phyloP scores from a whole-genome alignment of 2,888 invertebrate species.

The Adelphocoris suturalis region DNA sequence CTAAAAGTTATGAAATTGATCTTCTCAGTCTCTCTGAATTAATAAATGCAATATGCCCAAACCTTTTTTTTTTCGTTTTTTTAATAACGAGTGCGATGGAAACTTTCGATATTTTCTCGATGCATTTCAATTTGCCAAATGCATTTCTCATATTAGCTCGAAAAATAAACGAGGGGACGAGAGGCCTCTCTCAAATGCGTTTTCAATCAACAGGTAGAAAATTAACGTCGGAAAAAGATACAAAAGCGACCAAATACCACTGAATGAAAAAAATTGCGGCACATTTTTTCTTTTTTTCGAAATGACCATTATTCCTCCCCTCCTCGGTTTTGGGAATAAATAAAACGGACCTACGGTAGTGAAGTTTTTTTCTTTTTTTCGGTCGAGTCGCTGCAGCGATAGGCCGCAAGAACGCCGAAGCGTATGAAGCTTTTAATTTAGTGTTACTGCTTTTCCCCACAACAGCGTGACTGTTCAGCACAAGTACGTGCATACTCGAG shows the following conservation, averaged over 20 bases:
- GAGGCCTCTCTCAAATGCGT: neutral
- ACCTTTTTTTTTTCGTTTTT: too few species aligned
- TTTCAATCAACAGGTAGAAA: conserved; percentile 29
- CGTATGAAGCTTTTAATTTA: conserved; percentile 56
- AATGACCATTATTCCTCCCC: conserved; percentile 3
- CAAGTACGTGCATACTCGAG: neutral
- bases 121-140: neutral
- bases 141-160: neutral
- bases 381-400: neutral
- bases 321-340: neutral
- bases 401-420: conserved; percentile 36
- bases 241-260: neutral
- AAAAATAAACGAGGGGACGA: neutral
- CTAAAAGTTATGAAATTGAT: too few species aligned
- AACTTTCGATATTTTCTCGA: neutral
- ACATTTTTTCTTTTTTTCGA: conserved; percentile 13
- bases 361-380: neutral
- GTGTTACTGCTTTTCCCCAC: conserved; percentile 26
- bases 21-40: too few species aligned
- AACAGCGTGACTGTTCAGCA: neutral
- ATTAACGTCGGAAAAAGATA: neutral
- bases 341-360: neutral
- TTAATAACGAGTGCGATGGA: neutral
- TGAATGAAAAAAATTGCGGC: neutral
- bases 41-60: too few species aligned